Percentiles rank a stretch among this genome's conserved stretches.
phyloP scores from a whole-genome alignment of 2,888 invertebrate species.

The Chorisops tibialis region DNA sequence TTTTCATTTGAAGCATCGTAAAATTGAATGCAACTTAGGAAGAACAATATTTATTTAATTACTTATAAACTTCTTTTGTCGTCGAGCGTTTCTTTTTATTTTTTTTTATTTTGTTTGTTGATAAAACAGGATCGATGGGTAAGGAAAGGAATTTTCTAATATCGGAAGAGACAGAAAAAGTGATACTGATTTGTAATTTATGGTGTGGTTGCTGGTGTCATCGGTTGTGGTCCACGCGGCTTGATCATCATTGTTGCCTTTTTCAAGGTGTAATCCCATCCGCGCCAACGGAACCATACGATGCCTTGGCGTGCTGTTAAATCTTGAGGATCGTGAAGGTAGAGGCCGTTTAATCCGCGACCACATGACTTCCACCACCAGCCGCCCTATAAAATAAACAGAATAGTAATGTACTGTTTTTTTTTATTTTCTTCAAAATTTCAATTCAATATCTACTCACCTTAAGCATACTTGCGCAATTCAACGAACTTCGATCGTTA shows the following conservation, averaged over 20 bases:
- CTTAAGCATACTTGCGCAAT: conserved; percentile 90
- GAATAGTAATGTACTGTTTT: background rate
- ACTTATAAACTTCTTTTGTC: background rate
- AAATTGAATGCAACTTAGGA: too few relatives aligned
- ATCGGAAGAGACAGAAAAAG: too few relatives aligned
- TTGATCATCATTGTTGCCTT: conserved; percentile 90
- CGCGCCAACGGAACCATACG: conserved; percentile 94
- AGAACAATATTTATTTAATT: too few relatives aligned
- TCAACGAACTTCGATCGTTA: conserved; percentile 84
- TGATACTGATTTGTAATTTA: conserved; percentile 14
- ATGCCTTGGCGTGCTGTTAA: conserved; percentile 87
- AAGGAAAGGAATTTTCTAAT: background rate
- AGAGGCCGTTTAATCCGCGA: conserved; percentile 82
- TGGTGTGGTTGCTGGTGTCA: conserved; percentile 6
- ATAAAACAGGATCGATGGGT: background rate
- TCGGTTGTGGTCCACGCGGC: conserved; percentile 55
- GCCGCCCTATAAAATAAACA: conserved; percentile 62
- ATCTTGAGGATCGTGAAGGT: conserved; percentile 86
- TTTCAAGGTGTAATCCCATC: conserved; percentile 91
- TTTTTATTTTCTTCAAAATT: background rate
- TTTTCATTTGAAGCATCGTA: too few relatives aligned
- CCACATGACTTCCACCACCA: conserved; percentile 97
- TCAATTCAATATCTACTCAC: conserved; percentile 35
- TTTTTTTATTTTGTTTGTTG: background rate
- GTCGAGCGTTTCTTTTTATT: background rate